Base-by-base conservation (phyloP, 30 jellyfish, hydroid and myxozoan species). In the Chrysaora quinquecirrha region DNA sequence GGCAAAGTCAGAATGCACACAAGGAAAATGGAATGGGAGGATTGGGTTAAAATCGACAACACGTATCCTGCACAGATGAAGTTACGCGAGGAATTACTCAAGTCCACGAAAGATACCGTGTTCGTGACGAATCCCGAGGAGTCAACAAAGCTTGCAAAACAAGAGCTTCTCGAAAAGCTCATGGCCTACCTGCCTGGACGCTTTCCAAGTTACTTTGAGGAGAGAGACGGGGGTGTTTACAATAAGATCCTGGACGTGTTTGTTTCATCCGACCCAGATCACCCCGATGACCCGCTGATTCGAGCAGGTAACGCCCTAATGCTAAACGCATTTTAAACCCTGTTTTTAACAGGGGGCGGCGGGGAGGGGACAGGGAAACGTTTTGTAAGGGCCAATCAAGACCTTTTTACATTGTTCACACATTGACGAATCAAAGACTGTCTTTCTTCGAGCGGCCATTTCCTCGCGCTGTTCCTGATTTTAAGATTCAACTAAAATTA, bases 1-100 rank as follows among this genome's bases (percentile, higher is more conserved):
- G 97, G 97, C 14, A 89, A 89, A 47, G 90, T 74, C 10, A 76
- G 90, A 62, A 89, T 89, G 97, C 95, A 89, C 61, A 89, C 95
- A 4, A 68, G 54, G 64, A 62, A 77, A 6, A 14, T 89, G 89
- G 88, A 89, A 12, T 54, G 80, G 84, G 22, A 89, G 10, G 95
- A 89, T 54, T 89, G 97, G 97, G 69, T 89, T 35, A 89, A 78
- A 71, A 89, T 89, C 29, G 97, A 89, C 62, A 65, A 82, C 16
- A 63, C 95, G 12, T 89, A 89, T 60, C 89, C 93, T 14, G 85
- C 64, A 0, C 97, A 89, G 58, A 76, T 82, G 95, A 77, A 69
- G 66, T 80, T 82, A 4, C 82, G 91, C 4, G 74, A 52, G 72
- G 86, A 77, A 46, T 73, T 89, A 4, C 70, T 76, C 19, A 73